phyloP scores from a whole-genome alignment of 2,797 vertebrate species.

The Arctocebus calabarensis region DNA sequence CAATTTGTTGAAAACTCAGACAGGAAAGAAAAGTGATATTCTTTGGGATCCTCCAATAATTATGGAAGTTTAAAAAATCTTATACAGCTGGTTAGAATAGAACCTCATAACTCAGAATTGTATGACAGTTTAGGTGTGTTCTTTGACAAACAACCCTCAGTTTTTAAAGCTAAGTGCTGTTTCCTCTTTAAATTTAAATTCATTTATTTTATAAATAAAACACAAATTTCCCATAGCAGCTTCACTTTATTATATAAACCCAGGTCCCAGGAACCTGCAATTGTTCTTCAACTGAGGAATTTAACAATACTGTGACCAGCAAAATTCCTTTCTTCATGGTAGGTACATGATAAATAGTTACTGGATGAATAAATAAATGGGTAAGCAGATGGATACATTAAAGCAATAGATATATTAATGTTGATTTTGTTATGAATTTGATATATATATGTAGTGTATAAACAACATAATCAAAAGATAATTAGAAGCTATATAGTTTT shows the following conservation, averaged over 20 bases:
- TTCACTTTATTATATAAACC: conserved; percentile 58
- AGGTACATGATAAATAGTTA: conserved; percentile 56
- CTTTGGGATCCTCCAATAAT: neutral
- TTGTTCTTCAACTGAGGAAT: conserved; percentile 36
- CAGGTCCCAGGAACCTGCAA: neutral
- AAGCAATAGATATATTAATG: conserved; percentile 3
- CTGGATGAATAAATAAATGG: neutral
- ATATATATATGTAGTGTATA: neutral
- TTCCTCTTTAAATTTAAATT: conserved; percentile 65
- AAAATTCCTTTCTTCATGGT: conserved; percentile 41
- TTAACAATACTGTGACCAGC: conserved; percentile 21
- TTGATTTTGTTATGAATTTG: conserved; percentile 55
- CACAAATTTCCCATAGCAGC: conserved; percentile 43
- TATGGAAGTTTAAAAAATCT: conserved; percentile 49
- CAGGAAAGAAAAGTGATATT: neutral
- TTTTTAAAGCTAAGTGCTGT: conserved; percentile 58
- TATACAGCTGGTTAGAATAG: neutral
- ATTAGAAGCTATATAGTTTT: conserved; percentile 49
- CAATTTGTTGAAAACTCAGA: conserved; percentile 23
- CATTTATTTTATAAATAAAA: conserved; percentile 67
- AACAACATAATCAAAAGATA: conserved; percentile 40
- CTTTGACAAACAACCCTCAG: neutral
- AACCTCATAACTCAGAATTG: conserved; percentile 49
- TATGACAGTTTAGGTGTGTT: conserved; percentile 40
- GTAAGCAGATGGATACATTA: conserved; percentile 26